Conservation (phyloP, 2,113 vertebrate genomes). For the Cryptomyrus ogoouensis region DNA sequence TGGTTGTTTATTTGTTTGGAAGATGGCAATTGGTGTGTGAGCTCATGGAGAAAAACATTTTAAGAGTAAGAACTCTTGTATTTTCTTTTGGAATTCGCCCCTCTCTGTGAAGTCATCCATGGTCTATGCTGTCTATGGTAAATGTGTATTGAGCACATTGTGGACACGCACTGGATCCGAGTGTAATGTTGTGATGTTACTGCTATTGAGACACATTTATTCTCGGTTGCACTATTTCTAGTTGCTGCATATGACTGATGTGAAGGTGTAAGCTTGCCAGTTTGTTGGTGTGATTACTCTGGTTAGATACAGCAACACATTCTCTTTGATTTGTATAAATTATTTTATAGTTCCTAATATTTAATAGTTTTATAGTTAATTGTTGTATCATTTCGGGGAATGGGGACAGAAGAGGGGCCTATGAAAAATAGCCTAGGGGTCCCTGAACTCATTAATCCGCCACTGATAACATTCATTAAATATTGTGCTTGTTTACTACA, state of each 20-base stretch:
- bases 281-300: not conserved
- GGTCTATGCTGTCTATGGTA: not conserved
- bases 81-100: not conserved
- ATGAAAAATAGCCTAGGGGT: not conserved
- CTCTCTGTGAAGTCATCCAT: not conserved
- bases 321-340: not conserved
- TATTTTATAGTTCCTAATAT: not conserved
- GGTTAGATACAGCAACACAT: not conserved
- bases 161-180: not conserved
- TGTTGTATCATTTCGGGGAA: not conserved
- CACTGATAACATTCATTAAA: not conserved
- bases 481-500: not conserved
- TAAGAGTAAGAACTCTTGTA: not conserved
- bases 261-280: not conserved
- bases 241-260: not conserved
- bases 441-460: not conserved
- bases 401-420: not conserved
- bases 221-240: not conserved
- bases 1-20: not conserved
- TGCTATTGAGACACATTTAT: not conserved
- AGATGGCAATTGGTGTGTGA: not conserved
- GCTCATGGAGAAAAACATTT: not conserved
- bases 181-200: not conserved
- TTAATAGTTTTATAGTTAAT: not conserved
- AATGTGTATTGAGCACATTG: not conserved